Evolutionary conservation across 2,888 invertebrate species (phyloP).

Genomic region (Melitaea athalia): DNA sequence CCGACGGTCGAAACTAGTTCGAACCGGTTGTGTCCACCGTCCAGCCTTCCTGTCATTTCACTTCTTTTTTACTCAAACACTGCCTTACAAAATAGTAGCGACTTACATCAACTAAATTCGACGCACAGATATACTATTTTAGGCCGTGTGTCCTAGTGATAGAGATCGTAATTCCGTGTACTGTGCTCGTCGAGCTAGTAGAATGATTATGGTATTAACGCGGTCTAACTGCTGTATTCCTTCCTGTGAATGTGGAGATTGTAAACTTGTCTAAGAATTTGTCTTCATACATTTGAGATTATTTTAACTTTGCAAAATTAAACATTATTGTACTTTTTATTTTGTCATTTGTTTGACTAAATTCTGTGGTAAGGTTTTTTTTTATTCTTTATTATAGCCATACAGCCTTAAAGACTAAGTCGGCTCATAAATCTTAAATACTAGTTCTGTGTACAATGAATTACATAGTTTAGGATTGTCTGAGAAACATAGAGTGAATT

Average conservation of each 20-base stretch:
- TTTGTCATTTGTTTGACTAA: no score
- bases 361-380: no score
- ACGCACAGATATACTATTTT: neutral
- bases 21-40: constrained; percentile 47
- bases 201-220: constrained; percentile 9
- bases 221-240: constrained; percentile 15
- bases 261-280: constrained; percentile 5
- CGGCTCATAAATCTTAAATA: no score
- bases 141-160: no score
- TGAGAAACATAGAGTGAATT: no score
- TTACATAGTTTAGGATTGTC: no score
- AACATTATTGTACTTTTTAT: neutral
- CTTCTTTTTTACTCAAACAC: constrained; percentile 47
- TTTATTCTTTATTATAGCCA: no score
- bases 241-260: constrained; percentile 15
- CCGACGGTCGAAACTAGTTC: constrained; percentile 49
- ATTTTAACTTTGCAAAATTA: neutral
- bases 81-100: constrained; percentile 11
- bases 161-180: neutral
- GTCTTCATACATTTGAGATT: neutral
- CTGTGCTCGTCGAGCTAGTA: neutral
- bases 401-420: no score
- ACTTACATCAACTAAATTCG: neutral
- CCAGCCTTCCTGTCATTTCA: constrained; percentile 62
- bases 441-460: no score